Base-by-base conservation (phyloP, 2,888 invertebrate species). In the Chrysomela aeneicollis region DNA sequence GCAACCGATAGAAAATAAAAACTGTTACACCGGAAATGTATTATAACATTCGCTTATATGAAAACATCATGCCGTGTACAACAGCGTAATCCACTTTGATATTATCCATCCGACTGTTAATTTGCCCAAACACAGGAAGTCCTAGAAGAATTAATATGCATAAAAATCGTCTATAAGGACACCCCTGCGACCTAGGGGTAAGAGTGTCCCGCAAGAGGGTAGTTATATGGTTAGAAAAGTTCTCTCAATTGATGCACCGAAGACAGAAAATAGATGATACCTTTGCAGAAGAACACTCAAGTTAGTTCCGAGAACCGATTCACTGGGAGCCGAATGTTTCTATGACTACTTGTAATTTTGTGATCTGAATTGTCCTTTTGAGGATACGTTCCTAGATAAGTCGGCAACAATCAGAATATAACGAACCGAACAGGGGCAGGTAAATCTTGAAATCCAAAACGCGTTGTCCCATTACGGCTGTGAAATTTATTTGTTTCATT, bases 341-440 rank as follows among this genome's bases (percentile, higher is more conserved):
- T 47, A 58, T 77, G 79, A 72, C 17, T 68, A 59, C 63, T 68
- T 76, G 76, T 67, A 76, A 60, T 76, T 78, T 80, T 79, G 49
- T 80, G 79, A 80, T 79, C 79, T 78, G 79, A 79, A 78, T 80
- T 81, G 80, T 78, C 79, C 80, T 79, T 80, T 79, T 81, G 80
- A 78, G 77, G 79, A 78, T 75, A 75, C 78, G 79, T 81, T 79
- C 80, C 75, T 79, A 80, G 79, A 77, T 77, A 79, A 76, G 75
- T 74, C 74, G 75, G 73, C 79, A 79, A 82, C 81, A 82, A 82
- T 81, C 71, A 72, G 59, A 68, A 69, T 78, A 73, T 82, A 82
- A 82, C 82, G 81, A 82, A 82, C 81, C 77, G 77, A 77, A 76
- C 72, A 73, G 53, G 71, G 68, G 72, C 71, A 72, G 74, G 73